Percentiles rank a stretch among this genome's conserved stretches.
Conservation (phyloP, 53 echinoderm and acorn worm genomes). For the Stichopus horrens region DNA sequence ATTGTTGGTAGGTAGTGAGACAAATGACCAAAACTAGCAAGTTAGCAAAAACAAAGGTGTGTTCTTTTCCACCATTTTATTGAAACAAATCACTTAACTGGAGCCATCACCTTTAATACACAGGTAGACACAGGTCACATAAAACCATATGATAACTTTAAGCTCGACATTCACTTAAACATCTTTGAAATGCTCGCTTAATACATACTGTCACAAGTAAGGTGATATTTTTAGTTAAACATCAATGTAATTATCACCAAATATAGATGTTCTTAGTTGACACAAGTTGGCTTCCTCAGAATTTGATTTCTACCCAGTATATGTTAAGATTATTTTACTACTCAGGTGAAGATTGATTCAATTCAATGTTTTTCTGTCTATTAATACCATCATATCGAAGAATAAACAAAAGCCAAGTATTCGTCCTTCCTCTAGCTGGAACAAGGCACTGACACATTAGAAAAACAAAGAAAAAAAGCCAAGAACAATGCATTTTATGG, state of each 20-base stretch:
- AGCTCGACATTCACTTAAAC: not conserved
- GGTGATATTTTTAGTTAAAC: not conserved
- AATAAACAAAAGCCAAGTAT: not conserved
- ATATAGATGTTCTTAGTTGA: not conserved
- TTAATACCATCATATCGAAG: not conserved
- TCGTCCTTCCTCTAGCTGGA: not conserved
- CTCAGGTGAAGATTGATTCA: not conserved
- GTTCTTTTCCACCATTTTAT: conserved; percentile 16
- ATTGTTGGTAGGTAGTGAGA: no score
- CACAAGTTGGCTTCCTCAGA: not conserved
- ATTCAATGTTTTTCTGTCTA: not conserved
- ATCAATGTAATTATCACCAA: not conserved
- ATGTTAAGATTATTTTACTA: not conserved
- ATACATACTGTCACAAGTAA: not conserved
- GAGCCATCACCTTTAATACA: conserved; percentile 33
- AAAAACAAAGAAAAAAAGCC: not conserved
- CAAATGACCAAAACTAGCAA: not conserved
- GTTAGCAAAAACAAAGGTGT: not conserved
- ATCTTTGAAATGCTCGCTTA: not conserved
- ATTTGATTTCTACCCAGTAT: not conserved
- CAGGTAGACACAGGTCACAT: not conserved
- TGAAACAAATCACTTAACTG: not conserved
- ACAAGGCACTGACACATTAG: not conserved
- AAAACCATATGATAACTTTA: not conserved
- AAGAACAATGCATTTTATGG: not conserved